A percentile compares a stretch with the other conserved stretches of the same genome.
Evolutionary conservation across 2,113 vertebrate species (phyloP).

Genomic region (Rhinoptilus africanus): DNA sequence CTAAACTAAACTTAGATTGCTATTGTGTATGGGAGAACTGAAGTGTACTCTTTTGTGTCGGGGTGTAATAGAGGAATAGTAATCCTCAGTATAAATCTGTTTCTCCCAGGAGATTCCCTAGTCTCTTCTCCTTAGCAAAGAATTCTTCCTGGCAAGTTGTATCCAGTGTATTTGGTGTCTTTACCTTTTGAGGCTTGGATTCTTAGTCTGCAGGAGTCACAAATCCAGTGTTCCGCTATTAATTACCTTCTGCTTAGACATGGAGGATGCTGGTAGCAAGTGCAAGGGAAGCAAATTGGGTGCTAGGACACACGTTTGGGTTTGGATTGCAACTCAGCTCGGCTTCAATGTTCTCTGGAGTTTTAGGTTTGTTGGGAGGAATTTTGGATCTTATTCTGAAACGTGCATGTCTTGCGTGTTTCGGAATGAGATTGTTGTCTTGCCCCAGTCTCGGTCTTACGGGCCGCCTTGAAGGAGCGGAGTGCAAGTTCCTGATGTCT

Average conservation of each 20-base stretch:
- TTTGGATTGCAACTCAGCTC: background rate
- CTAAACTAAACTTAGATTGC: slow-evolving; percentile 1
- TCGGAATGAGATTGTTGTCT: background rate
- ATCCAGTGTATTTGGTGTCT: background rate
- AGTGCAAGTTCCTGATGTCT: background rate
- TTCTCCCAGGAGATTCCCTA: slow-evolving; percentile 7
- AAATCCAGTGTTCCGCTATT: background rate
- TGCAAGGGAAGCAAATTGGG: background rate
- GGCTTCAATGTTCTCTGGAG: background rate
- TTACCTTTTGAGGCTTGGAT: background rate
- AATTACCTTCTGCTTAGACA: background rate
- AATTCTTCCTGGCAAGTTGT: background rate
- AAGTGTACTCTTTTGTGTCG: background rate
- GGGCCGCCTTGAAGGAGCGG: background rate
- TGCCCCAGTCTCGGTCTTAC: background rate
- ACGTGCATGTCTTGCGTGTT: too few relatives aligned
- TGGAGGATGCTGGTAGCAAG: background rate
- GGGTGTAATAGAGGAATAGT: background rate
- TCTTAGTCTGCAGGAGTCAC: background rate
- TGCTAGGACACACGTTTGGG: background rate
- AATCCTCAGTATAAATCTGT: background rate
- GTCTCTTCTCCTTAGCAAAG: background rate
- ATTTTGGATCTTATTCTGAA: background rate
- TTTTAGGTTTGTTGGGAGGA: background rate
- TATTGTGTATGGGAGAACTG: background rate